phyloP scores from a whole-genome alignment of 1,140 invertebrate genomes.

The Chymomyza costata region DNA sequence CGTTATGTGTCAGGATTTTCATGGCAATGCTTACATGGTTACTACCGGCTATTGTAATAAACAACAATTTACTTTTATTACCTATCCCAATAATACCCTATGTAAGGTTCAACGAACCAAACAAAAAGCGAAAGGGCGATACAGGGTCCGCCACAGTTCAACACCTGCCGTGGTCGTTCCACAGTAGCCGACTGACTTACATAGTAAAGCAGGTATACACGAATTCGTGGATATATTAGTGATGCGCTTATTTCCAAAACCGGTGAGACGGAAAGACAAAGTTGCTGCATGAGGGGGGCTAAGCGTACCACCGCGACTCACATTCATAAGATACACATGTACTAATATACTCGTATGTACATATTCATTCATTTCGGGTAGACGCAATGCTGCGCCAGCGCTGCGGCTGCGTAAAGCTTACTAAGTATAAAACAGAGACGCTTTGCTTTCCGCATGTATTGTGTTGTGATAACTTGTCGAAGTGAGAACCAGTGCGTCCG shows the following conservation, averaged over 20 bases:
- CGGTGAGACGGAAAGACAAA: slow-evolving; percentile 32
- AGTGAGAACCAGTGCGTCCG: slow-evolving; percentile 34
- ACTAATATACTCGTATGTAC: too few relatives aligned
- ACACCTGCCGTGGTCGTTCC: not conserved
- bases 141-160: slow-evolving; percentile 43
- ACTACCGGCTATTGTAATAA: slow-evolving; percentile 18
- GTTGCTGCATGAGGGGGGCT: slow-evolving; percentile 5
- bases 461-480: slow-evolving; percentile 53
- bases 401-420: slow-evolving; percentile 7
- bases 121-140: slow-evolving; percentile 38
- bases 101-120: slow-evolving; percentile 52
- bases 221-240: slow-evolving; percentile 21
- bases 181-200: slow-evolving; percentile 20
- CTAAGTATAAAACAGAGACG: slow-evolving; percentile 51
- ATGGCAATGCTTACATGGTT: too few relatives aligned
- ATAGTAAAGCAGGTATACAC: slow-evolving; percentile 7
- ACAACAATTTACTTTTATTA: slow-evolving; percentile 34
- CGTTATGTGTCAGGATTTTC: too few relatives aligned
- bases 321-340: not conserved
- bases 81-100: not conserved
- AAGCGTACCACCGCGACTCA: slow-evolving; percentile 1
- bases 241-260: slow-evolving; percentile 26
- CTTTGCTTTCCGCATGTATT: slow-evolving; percentile 53
- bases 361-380: slow-evolving; percentile 11
- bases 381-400: too few relatives aligned